Conservation (phyloP, 1,140 invertebrate genomes). For the Kradibia gibbosae region DNA sequence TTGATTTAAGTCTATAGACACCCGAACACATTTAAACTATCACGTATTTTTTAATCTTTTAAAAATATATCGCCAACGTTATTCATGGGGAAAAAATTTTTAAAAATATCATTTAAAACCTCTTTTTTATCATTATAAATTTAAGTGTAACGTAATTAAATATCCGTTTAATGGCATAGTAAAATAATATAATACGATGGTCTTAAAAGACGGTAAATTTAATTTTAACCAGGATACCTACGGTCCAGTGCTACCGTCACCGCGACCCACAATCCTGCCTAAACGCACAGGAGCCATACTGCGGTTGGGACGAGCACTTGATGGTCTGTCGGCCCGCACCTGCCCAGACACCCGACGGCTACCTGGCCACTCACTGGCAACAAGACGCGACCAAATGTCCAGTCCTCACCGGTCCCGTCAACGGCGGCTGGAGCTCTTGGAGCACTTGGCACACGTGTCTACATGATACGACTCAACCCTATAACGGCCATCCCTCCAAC, state of each 20-base stretch:
- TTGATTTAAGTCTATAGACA: background rate
- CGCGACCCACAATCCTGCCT: slow-evolving; percentile 81
- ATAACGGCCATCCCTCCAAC: slow-evolving; percentile 50
- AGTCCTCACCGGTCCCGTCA: slow-evolving; percentile 75
- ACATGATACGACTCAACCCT: slow-evolving; percentile 69
- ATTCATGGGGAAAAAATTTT: too few species aligned
- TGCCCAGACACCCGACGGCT: slow-evolving; percentile 70
- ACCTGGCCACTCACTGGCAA: slow-evolving; percentile 78
- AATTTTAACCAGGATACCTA: slow-evolving; percentile 77
- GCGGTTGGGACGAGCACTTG: slow-evolving; percentile 89
- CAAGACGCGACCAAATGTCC: slow-evolving; percentile 81
- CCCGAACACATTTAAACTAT: too few species aligned
- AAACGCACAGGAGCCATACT: slow-evolving; percentile 92
- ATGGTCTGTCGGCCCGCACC: slow-evolving; percentile 81
- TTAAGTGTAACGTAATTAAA: too few species aligned
- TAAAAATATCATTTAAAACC: too few species aligned
- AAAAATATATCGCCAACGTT: too few species aligned
- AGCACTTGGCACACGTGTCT: slow-evolving; percentile 70
- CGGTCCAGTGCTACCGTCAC: slow-evolving; percentile 85
- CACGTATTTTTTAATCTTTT: too few species aligned
- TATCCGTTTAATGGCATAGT: too few species aligned
- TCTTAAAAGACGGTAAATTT: too few species aligned
- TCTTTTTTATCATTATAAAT: too few species aligned
- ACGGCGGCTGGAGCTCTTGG: slow-evolving; percentile 77
- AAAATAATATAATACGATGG: too few species aligned